Percentiles rank a stretch among this genome's conserved stretches.
These are phyloP conservation scores for Zaprionus gabonicus DNA, from an alignment of 1,140 invertebrate species.

Conservation along the genomic window DNA sequence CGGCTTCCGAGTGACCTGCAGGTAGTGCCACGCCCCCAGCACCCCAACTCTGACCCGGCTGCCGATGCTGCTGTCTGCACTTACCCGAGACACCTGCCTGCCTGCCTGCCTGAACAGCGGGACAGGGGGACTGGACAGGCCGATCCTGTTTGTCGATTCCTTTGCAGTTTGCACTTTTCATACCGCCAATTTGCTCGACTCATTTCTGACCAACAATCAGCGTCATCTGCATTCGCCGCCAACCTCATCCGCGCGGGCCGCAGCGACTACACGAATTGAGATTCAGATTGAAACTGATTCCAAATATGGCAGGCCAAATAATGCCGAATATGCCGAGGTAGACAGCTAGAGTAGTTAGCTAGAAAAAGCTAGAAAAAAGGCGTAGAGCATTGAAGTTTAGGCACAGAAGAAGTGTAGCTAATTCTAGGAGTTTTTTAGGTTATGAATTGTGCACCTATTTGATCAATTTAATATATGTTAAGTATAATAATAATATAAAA, in stretches of 20 bases:
- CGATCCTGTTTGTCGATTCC: slow-evolving; percentile 60
- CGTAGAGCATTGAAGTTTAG: too few species aligned
- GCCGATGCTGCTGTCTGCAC: not conserved
- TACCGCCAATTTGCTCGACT: slow-evolving; percentile 63
- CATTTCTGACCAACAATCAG: slow-evolving; percentile 35
- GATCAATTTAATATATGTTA: too few species aligned
- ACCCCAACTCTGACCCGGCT: not conserved
- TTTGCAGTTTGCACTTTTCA: slow-evolving; percentile 55
- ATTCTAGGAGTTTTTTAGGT: too few species aligned
- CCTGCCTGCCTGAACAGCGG: not conserved
- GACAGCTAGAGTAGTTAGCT: too few species aligned
- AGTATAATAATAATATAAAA: too few species aligned
- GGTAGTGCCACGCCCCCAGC: slow-evolving; percentile 8
- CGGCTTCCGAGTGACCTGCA: slow-evolving; percentile 63
- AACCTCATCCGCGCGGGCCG: not conserved
- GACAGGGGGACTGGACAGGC: not conserved
- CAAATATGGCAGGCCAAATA: not conserved
- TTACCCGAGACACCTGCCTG: slow-evolving; percentile 15
- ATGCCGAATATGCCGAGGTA: too few species aligned
- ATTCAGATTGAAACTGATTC: slow-evolving; percentile 8
- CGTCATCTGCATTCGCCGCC: slow-evolving; percentile 1
- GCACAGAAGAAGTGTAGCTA: too few species aligned
- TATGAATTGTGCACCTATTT: too few species aligned
- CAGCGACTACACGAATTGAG: not conserved
- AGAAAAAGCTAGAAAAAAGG: too few species aligned